Conservation (phyloP, 1,140 invertebrate genomes). For the Melanaphis sacchari region DNA sequence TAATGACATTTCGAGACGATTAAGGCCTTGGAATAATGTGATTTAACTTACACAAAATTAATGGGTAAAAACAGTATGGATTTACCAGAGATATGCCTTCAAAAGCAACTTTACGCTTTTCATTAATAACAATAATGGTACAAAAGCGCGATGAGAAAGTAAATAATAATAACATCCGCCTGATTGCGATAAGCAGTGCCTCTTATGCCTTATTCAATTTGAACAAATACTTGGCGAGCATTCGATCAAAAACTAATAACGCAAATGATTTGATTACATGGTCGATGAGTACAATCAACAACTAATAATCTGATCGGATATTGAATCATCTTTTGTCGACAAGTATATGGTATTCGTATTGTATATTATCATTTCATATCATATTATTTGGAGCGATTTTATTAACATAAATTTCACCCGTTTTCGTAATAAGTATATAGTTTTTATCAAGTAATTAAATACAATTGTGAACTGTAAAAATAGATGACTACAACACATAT, state of each 20-base stretch:
- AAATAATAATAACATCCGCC: neutral
- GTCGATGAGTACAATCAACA: neutral
- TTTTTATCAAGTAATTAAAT: neutral
- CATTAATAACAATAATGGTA: conserved; percentile 25
- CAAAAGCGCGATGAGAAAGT: neutral
- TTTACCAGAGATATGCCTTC: conserved; percentile 2
- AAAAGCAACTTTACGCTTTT: conserved; percentile 1
- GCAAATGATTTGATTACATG: conserved; percentile 1
- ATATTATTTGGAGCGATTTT: neutral
- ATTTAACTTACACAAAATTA: conserved; percentile 18
- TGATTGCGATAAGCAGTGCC: neutral
- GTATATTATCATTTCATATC: neutral
- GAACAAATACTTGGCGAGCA: neutral
- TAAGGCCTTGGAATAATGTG: conserved; percentile 14
- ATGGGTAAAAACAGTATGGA: conserved; percentile 19
- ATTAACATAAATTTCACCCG: neutral
- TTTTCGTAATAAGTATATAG: neutral
- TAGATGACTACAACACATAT: neutral
- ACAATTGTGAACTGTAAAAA: neutral
- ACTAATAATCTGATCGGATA: neutral
- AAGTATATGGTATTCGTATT: neutral
- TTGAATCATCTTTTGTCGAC: neutral
- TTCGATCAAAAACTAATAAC: conserved; percentile 31
- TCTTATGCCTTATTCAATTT: neutral
- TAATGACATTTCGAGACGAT: conserved; percentile 25